These are phyloP conservation scores for Chaetodon trifascialis DNA, from an alignment of 2,113 vertebrate genomes.

Conservation along the genomic window DNA sequence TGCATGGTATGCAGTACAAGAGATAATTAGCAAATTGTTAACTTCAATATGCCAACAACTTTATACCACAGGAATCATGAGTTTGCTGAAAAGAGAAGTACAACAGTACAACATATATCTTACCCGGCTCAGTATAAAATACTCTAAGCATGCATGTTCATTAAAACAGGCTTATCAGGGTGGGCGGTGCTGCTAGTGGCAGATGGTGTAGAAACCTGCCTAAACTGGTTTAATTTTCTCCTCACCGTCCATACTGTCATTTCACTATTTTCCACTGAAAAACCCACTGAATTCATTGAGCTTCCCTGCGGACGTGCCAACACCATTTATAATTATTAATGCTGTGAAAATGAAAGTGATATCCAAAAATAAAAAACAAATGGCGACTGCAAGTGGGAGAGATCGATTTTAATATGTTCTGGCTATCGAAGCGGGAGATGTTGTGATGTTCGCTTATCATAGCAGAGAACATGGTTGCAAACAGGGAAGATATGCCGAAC, in stretches of 20 bases:
- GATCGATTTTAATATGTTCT: not conserved
- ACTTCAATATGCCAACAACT: slow-evolving; percentile 3
- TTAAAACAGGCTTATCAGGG: not conserved
- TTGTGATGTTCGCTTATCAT: not conserved
- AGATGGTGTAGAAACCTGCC: slow-evolving; percentile 21
- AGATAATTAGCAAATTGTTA: slow-evolving; percentile 27
- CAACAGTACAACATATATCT: not conserved
- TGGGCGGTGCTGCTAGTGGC: slow-evolving; percentile 2
- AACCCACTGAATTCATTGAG: not conserved
- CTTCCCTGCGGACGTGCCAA: not conserved
- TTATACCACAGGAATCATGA: not conserved
- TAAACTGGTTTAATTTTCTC: slow-evolving; percentile 8
- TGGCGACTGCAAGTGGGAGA: not conserved
- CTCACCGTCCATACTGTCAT: not conserved
- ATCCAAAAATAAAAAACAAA: not conserved
- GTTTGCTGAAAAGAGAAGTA: not conserved
- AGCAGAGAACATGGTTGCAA: not conserved
- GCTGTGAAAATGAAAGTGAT: not conserved
- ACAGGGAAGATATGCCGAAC: not conserved
- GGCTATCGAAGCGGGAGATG: not conserved
- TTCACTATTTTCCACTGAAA: not conserved
- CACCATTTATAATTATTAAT: not conserved
- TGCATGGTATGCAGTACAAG: not conserved
- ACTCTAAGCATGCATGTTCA: not conserved
- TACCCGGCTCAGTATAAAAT: not conserved